Evolutionary conservation across 1,140 invertebrate species (phyloP).

Genomic region (Lordiphosa stackelbergi): DNA sequence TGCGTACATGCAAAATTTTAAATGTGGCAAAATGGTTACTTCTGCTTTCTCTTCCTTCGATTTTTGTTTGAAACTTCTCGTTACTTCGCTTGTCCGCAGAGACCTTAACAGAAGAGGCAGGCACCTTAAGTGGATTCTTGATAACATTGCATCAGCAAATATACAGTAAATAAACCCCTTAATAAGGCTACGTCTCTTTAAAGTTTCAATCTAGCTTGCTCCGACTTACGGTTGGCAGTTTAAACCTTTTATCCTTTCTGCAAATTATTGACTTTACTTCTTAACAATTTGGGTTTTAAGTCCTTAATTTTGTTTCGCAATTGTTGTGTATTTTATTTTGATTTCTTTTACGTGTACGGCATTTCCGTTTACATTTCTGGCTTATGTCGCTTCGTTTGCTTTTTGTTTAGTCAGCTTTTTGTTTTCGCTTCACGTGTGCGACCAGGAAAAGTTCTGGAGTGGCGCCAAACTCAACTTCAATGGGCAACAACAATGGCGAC

Average conservation of each 20-base stretch:
- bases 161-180: too few relatives aligned
- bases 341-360: constrained; percentile 17
- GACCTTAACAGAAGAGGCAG: too few relatives aligned
- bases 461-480: constrained; percentile 5
- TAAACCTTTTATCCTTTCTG: not conserved
- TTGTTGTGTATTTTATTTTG: constrained; percentile 17
- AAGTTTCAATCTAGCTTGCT: too few relatives aligned
- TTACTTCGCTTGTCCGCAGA: too few relatives aligned
- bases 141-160: too few relatives aligned
- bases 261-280: not conserved
- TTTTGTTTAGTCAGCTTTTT: constrained; percentile 10
- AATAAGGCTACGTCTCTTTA: too few relatives aligned
- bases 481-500: constrained; percentile 15
- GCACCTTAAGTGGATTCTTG: too few relatives aligned
- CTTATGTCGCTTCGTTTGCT: constrained; percentile 36
- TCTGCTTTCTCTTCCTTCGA: too few relatives aligned
- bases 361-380: constrained; percentile 38
- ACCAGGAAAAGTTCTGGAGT: constrained; percentile 9
- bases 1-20: too few relatives aligned
- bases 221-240: too few relatives aligned
- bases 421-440: constrained; percentile 19
- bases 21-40: too few relatives aligned
- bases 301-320: not conserved
- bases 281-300: not conserved
- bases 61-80: too few relatives aligned